phyloP scores from a whole-genome alignment of 2,888 invertebrate species.

The Callosobruchus maculatus region DNA sequence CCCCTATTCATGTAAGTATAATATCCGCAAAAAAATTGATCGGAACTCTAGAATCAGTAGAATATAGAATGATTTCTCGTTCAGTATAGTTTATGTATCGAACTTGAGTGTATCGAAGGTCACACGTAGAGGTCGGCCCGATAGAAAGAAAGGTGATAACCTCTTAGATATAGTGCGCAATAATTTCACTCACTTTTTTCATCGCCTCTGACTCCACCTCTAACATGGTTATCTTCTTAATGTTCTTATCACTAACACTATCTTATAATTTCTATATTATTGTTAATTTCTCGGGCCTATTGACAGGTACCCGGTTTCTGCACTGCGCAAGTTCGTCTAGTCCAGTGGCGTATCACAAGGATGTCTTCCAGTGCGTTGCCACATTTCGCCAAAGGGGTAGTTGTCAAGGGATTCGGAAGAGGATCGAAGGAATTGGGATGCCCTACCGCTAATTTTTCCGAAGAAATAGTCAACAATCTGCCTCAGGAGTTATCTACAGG shows the following conservation, averaged over 20 bases:
- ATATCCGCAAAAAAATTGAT: background rate
- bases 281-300: background rate
- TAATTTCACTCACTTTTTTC: constrained; percentile 37
- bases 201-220: constrained; percentile 29
- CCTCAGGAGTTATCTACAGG: constrained; percentile 76
- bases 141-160: constrained; percentile 25
- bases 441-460: constrained; percentile 87
- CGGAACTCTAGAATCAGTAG: background rate
- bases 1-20: background rate
- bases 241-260: background rate
- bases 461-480: constrained; percentile 71
- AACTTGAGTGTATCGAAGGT: constrained; percentile 20
- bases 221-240: constrained; percentile 28
- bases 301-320: constrained; percentile 9
- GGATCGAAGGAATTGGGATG: constrained; percentile 95
- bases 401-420: constrained; percentile 91
- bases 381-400: constrained; percentile 70
- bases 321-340: constrained; percentile 3
- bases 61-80: no score
- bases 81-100: constrained; percentile 17
- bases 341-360: constrained; percentile 9
- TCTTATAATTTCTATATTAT: constrained; percentile 6
- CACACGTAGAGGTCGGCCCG: constrained; percentile 24
- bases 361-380: constrained; percentile 54
- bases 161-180: constrained; percentile 9